Percentiles rank a stretch among this genome's conserved stretches.
These are phyloP conservation scores for Catostomus latipinnis DNA, from an alignment of 2,797 vertebrate genomes.

Conservation along the genomic window DNA sequence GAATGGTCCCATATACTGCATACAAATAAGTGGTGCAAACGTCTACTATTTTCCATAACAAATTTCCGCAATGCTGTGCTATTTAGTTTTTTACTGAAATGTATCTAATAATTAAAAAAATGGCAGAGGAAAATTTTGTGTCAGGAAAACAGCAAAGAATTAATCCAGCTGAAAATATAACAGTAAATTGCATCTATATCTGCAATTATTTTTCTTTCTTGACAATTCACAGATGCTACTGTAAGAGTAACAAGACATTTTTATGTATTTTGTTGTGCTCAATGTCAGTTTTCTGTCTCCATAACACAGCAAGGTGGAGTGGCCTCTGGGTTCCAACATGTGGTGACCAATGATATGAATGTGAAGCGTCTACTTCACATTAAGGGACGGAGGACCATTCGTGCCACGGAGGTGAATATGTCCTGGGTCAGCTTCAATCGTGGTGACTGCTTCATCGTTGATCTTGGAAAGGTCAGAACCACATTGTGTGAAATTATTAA, in stretches of 20 bases:
- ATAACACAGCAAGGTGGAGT: constrained; percentile 74
- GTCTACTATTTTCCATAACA: not conserved
- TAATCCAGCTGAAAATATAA: not conserved
- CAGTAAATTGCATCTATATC: not conserved
- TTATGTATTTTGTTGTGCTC: not conserved
- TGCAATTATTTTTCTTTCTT: too few relatives aligned
- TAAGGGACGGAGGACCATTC: constrained; percentile 71
- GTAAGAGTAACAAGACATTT: not conserved
- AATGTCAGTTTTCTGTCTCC: not conserved
- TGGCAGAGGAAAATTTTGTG: too few relatives aligned
- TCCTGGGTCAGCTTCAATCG: constrained; percentile 75
- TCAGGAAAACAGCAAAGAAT: not conserved
- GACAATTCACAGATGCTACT: too few relatives aligned
- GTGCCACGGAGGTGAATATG: constrained; percentile 66
- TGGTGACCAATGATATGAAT: constrained; percentile 59
- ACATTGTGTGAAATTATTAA: not conserved
- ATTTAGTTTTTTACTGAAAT: not conserved
- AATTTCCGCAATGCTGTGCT: not conserved
- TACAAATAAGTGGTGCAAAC: not conserved
- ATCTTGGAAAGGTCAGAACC: constrained; percentile 73
- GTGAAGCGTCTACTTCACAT: constrained; percentile 69
- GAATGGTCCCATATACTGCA: not conserved
- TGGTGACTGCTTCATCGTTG: constrained; percentile 80
- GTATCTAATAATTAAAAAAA: not conserved
- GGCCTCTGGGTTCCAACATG: constrained; percentile 74